Base-by-base conservation (phyloP, 2,797 vertebrate species). In the Gallinago nigripennis region DNA sequence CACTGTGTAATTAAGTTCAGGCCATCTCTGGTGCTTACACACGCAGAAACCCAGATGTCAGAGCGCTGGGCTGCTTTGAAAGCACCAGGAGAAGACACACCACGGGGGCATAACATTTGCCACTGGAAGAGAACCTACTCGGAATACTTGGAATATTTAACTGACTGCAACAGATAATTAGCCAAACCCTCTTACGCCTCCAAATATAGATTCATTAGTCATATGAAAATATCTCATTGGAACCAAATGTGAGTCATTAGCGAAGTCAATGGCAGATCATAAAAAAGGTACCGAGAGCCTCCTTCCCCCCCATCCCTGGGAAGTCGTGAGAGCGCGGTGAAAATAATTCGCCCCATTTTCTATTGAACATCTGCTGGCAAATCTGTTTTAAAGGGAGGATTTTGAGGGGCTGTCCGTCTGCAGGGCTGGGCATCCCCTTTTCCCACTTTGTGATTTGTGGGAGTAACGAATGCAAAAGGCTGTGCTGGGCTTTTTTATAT, bases 131-230 rank as follows among this genome's bases (percentile, higher is more conserved):
- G 95, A 94, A 95, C 77, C 92, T 88, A 28, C 88, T 88, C 68
- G 60, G 77, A 88, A 96, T 94, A 80, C 70, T 92, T 86, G 90
- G 90, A 94, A 94, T 96, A 90, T 94, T 95, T 95, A 94, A 95
- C 86, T 77, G 90, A 92, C 81, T 92, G 88, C 88, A 95, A 96
- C 88, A 93, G 93, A 94, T 93, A 96, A 97, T 97, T 96, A 96
- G 63, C 90, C 95, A 93, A 95, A 87, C 92, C 68, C 93, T 95
- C 86, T 95, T 93, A 92, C 1, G 64, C 63, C 83, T 95, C 88
- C 91, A 97, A 96, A 96, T 97, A 97, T 87, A 95, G 95, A 82
- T 95, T 96, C 94, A 94, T 96, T 97, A 96, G 94, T 96, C 94
- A 95, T 94, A 96, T 95, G 94, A 96, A 97, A 94, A 94, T 95